Conservation (phyloP, 2,113 vertebrate genomes). For the Pithys albifrons region DNA sequence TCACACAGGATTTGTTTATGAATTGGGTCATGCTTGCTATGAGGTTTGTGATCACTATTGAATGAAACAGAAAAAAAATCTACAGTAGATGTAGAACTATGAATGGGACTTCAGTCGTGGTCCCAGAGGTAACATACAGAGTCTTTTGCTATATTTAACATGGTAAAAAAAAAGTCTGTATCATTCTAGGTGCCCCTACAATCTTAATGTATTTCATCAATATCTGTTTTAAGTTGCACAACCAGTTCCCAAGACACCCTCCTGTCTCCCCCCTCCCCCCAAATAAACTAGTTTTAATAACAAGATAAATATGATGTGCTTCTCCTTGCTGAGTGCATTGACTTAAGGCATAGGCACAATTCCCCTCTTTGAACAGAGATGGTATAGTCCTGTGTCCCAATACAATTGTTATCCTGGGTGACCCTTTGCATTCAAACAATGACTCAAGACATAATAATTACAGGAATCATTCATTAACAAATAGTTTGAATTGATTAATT, state of each 20-base stretch:
- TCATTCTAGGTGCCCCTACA: slow-evolving; percentile 26
- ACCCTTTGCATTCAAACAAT: slow-evolving; percentile 77
- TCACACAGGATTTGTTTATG: background rate
- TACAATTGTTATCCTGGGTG: slow-evolving; percentile 85
- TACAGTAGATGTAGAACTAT: slow-evolving; percentile 15
- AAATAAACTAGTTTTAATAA: slow-evolving; percentile 74
- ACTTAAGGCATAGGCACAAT: slow-evolving; percentile 97
- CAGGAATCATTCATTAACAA: slow-evolving; percentile 47
- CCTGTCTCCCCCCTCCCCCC: slow-evolving; percentile 36
- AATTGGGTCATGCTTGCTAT: background rate
- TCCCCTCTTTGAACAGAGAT: slow-evolving; percentile 93
- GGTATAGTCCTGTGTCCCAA: slow-evolving; percentile 83
- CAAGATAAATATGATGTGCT: slow-evolving; percentile 90
- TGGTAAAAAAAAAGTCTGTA: background rate
- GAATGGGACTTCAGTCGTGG: slow-evolving; percentile 17
- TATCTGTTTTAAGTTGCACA: slow-evolving; percentile 30
- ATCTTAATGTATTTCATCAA: slow-evolving; percentile 21
- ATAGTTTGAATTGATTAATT: background rate
- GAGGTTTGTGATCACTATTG: background rate
- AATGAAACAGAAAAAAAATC: background rate
- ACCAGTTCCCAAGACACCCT: slow-evolving; percentile 39
- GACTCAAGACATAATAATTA: slow-evolving; percentile 55
- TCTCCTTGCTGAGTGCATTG: slow-evolving; percentile 97
- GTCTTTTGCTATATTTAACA: slow-evolving; percentile 39
- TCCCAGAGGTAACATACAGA: slow-evolving; percentile 39